Percentiles rank a stretch among this genome's conserved stretches.
Conservation (phyloP, 2,797 vertebrate genomes). For the Enoplosus armatus region DNA sequence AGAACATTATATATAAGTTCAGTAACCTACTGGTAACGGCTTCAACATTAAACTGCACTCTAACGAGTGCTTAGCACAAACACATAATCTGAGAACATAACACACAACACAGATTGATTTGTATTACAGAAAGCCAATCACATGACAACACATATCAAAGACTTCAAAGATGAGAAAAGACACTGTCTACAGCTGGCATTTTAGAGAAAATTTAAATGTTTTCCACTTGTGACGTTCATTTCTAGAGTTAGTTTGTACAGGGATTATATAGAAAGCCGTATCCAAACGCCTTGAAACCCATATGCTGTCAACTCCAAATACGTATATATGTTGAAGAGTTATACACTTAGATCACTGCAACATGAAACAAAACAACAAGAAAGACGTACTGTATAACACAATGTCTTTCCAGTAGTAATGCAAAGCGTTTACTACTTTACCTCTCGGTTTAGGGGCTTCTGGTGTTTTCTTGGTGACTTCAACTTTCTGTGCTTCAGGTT, state of each 20-base stretch:
- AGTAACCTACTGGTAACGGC: not conserved
- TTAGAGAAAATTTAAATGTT: slow-evolving; percentile 40
- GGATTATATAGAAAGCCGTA: not conserved
- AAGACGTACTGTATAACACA: not conserved
- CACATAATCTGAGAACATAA: not conserved
- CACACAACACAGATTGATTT: not conserved
- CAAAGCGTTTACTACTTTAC: slow-evolving; percentile 76
- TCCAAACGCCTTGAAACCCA: not conserved
- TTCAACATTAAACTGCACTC: slow-evolving; percentile 45
- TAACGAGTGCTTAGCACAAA: slow-evolving; percentile 46
- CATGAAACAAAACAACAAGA: slow-evolving; percentile 14
- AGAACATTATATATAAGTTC: slow-evolving; percentile 50
- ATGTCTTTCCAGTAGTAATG: slow-evolving; percentile 14
- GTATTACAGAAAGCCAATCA: slow-evolving; percentile 2
- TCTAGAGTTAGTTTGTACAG: slow-evolving; percentile 1
- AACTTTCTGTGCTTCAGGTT: slow-evolving; percentile 30
- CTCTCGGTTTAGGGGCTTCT: slow-evolving; percentile 80
- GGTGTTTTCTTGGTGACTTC: slow-evolving; percentile 64
- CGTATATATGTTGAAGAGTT: slow-evolving; percentile 18
- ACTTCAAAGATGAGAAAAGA: slow-evolving; percentile 10
- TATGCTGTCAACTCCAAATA: not conserved
- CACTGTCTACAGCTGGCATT: slow-evolving; percentile 21
- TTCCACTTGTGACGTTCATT: not conserved
- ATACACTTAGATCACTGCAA: slow-evolving; percentile 27
- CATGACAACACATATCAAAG: slow-evolving; percentile 28